Evolutionary conservation across 2,888 invertebrate genomes (phyloP), one percentile per base, ranked within the genome.

Genomic region (Agrilus mali): DNA sequence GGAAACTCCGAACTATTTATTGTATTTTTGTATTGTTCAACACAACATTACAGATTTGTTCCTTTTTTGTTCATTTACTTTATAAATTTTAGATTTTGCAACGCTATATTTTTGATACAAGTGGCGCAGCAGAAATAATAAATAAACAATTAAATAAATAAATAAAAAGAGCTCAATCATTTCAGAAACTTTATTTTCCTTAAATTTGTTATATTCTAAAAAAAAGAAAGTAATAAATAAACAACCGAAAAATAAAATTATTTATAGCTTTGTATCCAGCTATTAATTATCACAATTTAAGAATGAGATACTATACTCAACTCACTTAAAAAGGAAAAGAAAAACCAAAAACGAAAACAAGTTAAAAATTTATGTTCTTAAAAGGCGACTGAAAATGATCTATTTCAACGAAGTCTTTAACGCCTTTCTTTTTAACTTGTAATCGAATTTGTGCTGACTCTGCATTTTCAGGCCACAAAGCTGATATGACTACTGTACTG

Each of bases 341-440:
- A 46, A 48, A 53, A 51, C 50, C 50, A 36, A 50, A 45, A n/a
- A 40, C 42, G 40, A 50, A n/a, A n/a, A n/a, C n/a, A n/a, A 47
- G 41, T 27, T 27, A 27, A 10, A 27, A 27, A 27, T 27, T 27
- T 27, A 53, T 50, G 42, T 62, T 64, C 49, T 61, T 62, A 13
- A 64, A 43, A 3, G 63, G 58, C 17, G 54, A 46, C 37, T 53
- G 51, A 17, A 50, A 50, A 33, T 61, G 55, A 37, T 63, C 66
- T 32, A 74, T 61, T 45, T 74, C 74, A 10, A 71, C 60, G 53
- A 69, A 75, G 43, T 70, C 67, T 48, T 70, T 70, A 10, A 66
- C 57, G 2, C 72, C 74, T 40, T 67, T 64, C 36, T 67, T 65
- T 44, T 66, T 65, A 2, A 76, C 72, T 20, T 68, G 69, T 16